phyloP scores from a whole-genome alignment of 2,797 vertebrate species.

The Limosa lapponica region DNA sequence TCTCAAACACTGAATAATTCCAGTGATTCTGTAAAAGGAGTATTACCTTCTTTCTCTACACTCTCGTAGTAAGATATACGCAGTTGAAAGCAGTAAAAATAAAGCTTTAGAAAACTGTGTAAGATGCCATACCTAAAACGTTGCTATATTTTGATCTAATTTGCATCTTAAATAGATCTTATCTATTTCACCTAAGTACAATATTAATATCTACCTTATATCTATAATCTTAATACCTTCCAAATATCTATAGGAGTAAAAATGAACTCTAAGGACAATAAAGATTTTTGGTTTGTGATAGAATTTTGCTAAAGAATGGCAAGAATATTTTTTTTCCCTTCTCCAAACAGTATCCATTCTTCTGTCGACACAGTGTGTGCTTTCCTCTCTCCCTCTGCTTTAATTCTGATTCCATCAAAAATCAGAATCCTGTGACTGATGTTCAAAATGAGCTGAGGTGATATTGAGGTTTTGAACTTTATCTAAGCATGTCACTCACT shows the following conservation, averaged over 20 bases:
- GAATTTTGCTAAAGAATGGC: background rate
- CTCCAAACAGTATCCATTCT: background rate
- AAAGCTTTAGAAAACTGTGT: background rate
- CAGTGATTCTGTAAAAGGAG: background rate
- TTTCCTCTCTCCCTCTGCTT: constrained; percentile 5
- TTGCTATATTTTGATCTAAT: background rate
- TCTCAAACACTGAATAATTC: background rate
- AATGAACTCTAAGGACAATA: background rate
- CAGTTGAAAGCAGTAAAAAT: background rate
- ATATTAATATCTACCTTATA: background rate
- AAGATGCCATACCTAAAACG: background rate
- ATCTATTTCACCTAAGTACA: background rate
- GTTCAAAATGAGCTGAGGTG: constrained; percentile 67
- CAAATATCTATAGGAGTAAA: background rate
- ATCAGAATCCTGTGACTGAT: constrained; percentile 64
- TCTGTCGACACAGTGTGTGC: background rate
- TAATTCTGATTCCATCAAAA: constrained; percentile 63
- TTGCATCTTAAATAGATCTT: background rate
- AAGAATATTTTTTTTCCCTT: background rate
- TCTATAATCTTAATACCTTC: background rate
- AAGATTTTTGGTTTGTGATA: background rate
- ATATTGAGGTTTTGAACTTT: constrained; percentile 73
- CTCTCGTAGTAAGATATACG: background rate
- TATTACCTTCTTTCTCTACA: background rate
- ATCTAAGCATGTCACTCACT: constrained; percentile 65